Percentiles rank a stretch among this genome's conserved stretches.
Conservation (phyloP, 2,888 invertebrate species). For the Hydroisotoma schaefferi region DNA sequence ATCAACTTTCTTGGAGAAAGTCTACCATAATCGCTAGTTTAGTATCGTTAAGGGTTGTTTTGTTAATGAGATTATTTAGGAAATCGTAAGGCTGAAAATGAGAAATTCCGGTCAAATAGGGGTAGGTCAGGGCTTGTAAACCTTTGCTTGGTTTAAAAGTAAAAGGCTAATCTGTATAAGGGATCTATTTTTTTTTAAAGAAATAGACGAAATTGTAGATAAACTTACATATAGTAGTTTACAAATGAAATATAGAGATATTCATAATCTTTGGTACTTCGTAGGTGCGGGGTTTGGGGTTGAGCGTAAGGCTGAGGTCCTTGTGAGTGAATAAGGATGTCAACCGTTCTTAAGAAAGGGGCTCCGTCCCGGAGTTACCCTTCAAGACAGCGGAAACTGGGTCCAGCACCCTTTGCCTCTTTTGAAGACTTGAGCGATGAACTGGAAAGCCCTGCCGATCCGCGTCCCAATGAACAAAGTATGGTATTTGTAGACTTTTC, state of each 20-base stretch:
- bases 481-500: too few species aligned
- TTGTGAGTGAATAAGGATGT: conserved; percentile 18
- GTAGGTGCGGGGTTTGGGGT: background rate
- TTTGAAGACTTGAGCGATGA: conserved; percentile 87
- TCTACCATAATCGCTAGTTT: too few species aligned
- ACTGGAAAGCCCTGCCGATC: conserved; percentile 57
- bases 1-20: too few species aligned
- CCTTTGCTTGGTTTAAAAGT: too few species aligned
- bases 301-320: background rate
- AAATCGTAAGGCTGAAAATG: too few species aligned
- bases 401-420: conserved; percentile 90
- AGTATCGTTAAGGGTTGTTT: too few species aligned
- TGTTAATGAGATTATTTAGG: too few species aligned
- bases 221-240: too few species aligned
- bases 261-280: too few species aligned
- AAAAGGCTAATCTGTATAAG: background rate
- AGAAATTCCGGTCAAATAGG: too few species aligned
- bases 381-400: conserved; percentile 64
- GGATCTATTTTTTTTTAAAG: background rate
- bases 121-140: too few species aligned
- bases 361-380: conserved; percentile 47
- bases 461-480: conserved; percentile 7
- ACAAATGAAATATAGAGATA: too few species aligned
- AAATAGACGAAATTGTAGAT: background rate
- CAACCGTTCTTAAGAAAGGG: conserved; percentile 36